Evolutionary conservation across 2,113 vertebrate genomes (phyloP).

Genomic region (Pterocles gutturalis): DNA sequence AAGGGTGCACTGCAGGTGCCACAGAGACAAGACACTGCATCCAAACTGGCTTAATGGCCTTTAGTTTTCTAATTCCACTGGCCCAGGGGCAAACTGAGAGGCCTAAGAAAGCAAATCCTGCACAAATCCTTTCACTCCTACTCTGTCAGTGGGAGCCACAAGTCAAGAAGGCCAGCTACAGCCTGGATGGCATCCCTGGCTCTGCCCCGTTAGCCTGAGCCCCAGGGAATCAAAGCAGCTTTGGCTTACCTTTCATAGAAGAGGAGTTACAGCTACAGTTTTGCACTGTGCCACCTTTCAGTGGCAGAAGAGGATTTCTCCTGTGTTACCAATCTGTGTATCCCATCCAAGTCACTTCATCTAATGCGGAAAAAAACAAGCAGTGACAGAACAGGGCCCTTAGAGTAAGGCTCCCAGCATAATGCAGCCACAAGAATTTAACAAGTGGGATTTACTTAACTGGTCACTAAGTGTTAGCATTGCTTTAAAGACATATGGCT

Average conservation of each 20-base stretch:
- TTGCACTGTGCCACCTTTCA: slow-evolving; percentile 1
- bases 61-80: neutral
- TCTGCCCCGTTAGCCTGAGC: neutral
- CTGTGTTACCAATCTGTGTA: slow-evolving; percentile 3
- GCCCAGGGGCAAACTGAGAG: neutral
- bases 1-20: neutral
- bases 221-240: neutral
- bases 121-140: neutral
- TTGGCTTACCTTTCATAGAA: neutral
- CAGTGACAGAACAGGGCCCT: slow-evolving; percentile 52
- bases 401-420: slow-evolving; percentile 45
- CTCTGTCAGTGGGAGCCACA: neutral
- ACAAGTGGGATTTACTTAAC: slow-evolving; percentile 44
- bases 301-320: slow-evolving; percentile 2
- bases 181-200: neutral
- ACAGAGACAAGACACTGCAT: neutral
- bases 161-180: neutral
- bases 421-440: slow-evolving; percentile 61
- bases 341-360: slow-evolving; percentile 30
- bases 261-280: neutral
- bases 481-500: slow-evolving; percentile 52
- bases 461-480: slow-evolving; percentile 58
- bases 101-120: neutral
- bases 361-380: slow-evolving; percentile 30
- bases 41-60: neutral